A percentile compares a stretch with the other conserved stretches of the same genome.
Evolutionary conservation across 2,113 vertebrate species (phyloP).

Genomic region (Egretta garzetta): DNA sequence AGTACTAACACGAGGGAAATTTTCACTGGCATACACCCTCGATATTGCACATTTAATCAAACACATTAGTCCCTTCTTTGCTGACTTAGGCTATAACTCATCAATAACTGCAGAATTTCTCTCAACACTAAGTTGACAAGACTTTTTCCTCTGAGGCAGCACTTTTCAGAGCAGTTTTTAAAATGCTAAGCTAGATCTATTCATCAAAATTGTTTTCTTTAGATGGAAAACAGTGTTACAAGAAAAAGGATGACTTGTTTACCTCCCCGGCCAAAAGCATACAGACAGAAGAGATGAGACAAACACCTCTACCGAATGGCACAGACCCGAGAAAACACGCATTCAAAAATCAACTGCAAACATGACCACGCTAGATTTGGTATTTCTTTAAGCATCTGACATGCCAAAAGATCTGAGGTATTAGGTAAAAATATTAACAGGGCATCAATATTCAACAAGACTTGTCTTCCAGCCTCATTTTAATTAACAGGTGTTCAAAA

Average conservation of each 20-base stretch:
- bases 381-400: background rate
- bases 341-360: background rate
- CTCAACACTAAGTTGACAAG: background rate
- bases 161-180: background rate
- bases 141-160: slow-evolving; percentile 6
- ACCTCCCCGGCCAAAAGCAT: background rate
- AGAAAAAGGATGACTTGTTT: background rate
- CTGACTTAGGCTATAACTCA: background rate
- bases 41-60: background rate
- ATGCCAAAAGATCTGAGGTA: background rate
- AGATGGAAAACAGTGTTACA: background rate
- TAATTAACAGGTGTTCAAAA: background rate
- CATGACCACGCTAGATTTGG: rapidly evolving
- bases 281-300: background rate
- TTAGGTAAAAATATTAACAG: background rate
- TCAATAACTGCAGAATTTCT: slow-evolving; percentile 13
- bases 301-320: background rate
- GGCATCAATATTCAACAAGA: background rate
- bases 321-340: background rate
- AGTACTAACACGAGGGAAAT: background rate
- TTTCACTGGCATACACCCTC: background rate
- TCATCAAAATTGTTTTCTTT: slow-evolving; percentile 7
- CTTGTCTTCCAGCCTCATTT: background rate
- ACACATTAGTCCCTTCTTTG: background rate
- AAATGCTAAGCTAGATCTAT: slow-evolving; percentile 1